These are phyloP conservation scores for Gila robusta DNA, from an alignment of 2,797 vertebrate genomes.

Conservation along the genomic window DNA sequence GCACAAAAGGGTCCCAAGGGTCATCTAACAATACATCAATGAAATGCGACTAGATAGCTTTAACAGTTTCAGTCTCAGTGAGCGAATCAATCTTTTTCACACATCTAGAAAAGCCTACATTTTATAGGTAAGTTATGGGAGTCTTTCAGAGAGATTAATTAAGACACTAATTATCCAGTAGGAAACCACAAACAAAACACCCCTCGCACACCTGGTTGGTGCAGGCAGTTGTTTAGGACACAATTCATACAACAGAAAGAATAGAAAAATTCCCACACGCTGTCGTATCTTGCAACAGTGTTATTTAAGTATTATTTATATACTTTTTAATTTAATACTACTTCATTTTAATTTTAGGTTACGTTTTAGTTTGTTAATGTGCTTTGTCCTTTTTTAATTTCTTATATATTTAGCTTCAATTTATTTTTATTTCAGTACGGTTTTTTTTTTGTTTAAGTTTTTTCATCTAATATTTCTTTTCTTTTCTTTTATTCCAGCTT, in stretches of 20 bases:
- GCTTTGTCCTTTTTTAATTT: background rate
- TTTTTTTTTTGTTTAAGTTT: no score
- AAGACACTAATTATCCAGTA: background rate
- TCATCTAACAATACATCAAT: constrained; percentile 37
- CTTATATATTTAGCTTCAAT: background rate
- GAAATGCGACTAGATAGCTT: background rate
- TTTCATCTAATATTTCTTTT: no score
- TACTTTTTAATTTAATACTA: background rate
- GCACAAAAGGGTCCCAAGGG: constrained; percentile 10
- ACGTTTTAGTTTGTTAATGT: background rate
- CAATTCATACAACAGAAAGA: background rate
- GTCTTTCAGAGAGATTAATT: background rate
- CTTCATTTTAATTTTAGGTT: background rate
- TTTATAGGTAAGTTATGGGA: background rate
- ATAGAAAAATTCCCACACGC: no score
- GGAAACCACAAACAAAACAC: background rate
- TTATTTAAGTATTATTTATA: background rate
- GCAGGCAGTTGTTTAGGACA: background rate
- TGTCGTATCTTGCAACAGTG: background rate
- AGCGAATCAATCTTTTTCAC: background rate
- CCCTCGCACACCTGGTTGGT: background rate
- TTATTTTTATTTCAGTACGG: background rate
- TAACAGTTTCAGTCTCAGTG: background rate
- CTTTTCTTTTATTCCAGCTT: no score
- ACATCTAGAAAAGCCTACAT: background rate